Evolutionary conservation across 2,113 vertebrate species (phyloP), one percentile per base, ranked within the genome.

Genomic region (Cheirogaleus medius): DNA sequence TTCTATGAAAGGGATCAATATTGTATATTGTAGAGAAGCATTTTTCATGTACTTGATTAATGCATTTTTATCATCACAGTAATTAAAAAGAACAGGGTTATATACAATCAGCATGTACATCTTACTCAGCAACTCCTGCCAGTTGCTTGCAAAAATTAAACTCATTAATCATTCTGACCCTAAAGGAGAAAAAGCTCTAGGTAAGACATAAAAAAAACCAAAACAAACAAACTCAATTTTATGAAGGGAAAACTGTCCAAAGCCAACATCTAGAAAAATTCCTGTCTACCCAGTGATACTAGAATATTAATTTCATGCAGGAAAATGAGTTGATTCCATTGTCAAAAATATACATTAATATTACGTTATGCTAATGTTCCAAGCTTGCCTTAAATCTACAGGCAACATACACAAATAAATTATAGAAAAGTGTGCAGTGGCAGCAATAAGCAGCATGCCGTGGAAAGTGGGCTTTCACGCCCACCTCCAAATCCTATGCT

Each of bases 61-160:
- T 97, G 97, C 77, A 92, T 88, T 97, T 97, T 98, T 98, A 98
- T 95, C 97, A 89, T 98, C 96, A 39, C 94, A 96, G 96, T 98
- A 98, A 99, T 99, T 98, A 98, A 98, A 98, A 98, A 97, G 96
- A 98, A 81, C n/a, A 0, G 97, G 82, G 93, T 98, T 97, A 95
- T 71, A 98, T 85, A 97, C 97, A 97, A 97, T 98, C 98, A 94
- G 97, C 85, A 47, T 85, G 97, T 97, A 98, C 93, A 97, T 98
- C 98, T 98, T 98, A 98, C 98, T 98, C 98, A 98, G 98, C 98
- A 98, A 66, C 97, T 98, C 96, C 98, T 98, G 97, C 98, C 98
- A 98, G 97, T 97, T 98, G 98, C 97, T 97, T 98, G 96, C 96
- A 98, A 98, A 99, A 98, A 98, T 98, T 98, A 98, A 98, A 98